Conservation (phyloP, 2,113 vertebrate genomes). For the Pseudopipra pipra region DNA sequence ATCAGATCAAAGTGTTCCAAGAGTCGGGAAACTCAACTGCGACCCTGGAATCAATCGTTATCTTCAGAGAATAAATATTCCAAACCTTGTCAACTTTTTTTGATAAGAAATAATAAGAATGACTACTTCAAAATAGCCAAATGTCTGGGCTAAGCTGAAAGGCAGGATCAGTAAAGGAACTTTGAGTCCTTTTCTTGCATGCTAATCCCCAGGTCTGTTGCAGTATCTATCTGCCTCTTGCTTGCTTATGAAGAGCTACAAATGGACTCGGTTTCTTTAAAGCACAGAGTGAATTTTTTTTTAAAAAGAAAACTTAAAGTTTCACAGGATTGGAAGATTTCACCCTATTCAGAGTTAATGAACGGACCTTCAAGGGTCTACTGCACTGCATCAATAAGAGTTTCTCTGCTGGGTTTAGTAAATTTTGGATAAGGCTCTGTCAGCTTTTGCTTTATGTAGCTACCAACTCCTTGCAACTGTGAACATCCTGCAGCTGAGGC, state of each 20-base stretch:
- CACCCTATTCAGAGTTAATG: neutral
- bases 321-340: neutral
- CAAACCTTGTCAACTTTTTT: neutral
- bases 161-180: neutral
- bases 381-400: neutral
- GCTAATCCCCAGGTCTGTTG: neutral
- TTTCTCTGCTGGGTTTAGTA: neutral
- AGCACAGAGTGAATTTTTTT: neutral
- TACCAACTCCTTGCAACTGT: neutral
- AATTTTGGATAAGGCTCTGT: neutral
- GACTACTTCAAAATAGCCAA: neutral
- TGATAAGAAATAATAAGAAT: neutral
- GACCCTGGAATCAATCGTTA: neutral
- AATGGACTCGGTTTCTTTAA: neutral
- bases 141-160: neutral
- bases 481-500: neutral
- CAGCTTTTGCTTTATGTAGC: neutral
- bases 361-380: neutral
- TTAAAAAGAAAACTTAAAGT: neutral
- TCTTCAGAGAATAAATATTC: neutral
- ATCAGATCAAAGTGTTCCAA: neutral
- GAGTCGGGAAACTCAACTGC: neutral
- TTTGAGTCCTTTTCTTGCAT: neutral
- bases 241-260: neutral
- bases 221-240: neutral